A percentile compares a stretch with the other conserved stretches of the same genome.
Evolutionary conservation across 2,888 invertebrate species (phyloP).

Genomic region (Germaria angustata): DNA sequence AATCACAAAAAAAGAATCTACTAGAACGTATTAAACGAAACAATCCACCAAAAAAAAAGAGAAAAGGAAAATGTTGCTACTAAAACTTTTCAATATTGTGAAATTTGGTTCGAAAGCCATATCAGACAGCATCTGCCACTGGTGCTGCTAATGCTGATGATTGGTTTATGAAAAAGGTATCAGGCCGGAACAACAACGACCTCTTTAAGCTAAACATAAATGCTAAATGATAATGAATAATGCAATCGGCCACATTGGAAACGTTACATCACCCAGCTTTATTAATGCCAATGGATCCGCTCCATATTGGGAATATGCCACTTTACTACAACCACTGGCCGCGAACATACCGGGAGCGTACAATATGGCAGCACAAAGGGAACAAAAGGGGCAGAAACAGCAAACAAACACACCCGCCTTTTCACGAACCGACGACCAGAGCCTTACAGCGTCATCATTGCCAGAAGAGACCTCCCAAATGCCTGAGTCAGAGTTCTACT

Average conservation of each 20-base stretch:
- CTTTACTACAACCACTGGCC: slow-evolving; percentile 66
- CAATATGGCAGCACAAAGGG: slow-evolving; percentile 23
- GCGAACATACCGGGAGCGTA: slow-evolving; percentile 55
- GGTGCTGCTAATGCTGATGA: slow-evolving; percentile 14
- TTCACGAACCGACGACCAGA: slow-evolving; percentile 71
- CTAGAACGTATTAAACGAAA: slow-evolving; percentile 3
- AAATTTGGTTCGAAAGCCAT: slow-evolving; percentile 6
- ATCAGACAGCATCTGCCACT: neutral
- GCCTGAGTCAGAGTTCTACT: slow-evolving; percentile 73
- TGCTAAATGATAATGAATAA: slow-evolving; percentile 75
- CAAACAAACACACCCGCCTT: slow-evolving; percentile 52
- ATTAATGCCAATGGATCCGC: slow-evolving; percentile 55
- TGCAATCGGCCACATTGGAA: slow-evolving; percentile 75
- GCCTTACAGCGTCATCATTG: slow-evolving; percentile 21
- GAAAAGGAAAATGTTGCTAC: slow-evolving; percentile 20
- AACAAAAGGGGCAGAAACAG: slow-evolving; percentile 33
- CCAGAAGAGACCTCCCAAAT: slow-evolving; percentile 29
- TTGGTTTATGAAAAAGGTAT: neutral
- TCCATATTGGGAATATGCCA: slow-evolving; percentile 68
- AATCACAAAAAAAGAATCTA: neutral
- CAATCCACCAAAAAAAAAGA: neutral
- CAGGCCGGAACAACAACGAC: slow-evolving; percentile 63
- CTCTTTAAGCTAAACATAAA: slow-evolving; percentile 61
- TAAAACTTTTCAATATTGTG: neutral
- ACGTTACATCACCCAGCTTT: slow-evolving; percentile 66